Evolutionary conservation across 37 sponge, comb jelly and placozoan species (phyloP).

Genomic region (Halisarca cf. caerulea): DNA sequence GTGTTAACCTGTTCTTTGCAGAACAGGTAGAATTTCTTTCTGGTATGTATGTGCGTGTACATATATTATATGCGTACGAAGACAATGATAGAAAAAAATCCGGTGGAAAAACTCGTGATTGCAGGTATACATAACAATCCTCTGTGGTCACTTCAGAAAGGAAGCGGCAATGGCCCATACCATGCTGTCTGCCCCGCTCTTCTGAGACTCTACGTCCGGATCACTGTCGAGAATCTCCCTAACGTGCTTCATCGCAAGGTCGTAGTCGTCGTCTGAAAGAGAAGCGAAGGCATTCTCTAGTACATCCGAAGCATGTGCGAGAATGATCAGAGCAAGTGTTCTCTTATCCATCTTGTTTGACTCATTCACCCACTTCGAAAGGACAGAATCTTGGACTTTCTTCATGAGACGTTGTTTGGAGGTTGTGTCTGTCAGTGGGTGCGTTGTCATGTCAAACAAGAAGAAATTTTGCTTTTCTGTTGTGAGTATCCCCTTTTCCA

Average conservation of each 20-base stretch:
- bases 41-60: too few relatives aligned
- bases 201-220: constrained; percentile 90
- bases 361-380: constrained; percentile 93
- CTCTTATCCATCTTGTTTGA: constrained; percentile 90
- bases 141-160: constrained; percentile 93
- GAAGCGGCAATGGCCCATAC: constrained; percentile 93
- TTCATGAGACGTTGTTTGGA: constrained; percentile 90
- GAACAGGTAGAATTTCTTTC: too few relatives aligned
- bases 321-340: constrained; percentile 80
- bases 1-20: too few relatives aligned
- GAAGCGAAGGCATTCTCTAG: constrained; percentile 95
- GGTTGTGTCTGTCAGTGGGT: constrained; percentile 89
- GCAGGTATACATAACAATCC: too few relatives aligned
- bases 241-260: constrained; percentile 96
- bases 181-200: constrained; percentile 72
- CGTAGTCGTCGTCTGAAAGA: constrained; percentile 96
- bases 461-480: constrained; percentile 99
- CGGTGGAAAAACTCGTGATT: too few relatives aligned
- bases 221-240: constrained; percentile 88
- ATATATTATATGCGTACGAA: too few relatives aligned
- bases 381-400: constrained; percentile 92
- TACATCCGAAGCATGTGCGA: constrained; percentile 96
- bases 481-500: constrained; percentile 97
- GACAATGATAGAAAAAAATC: too few relatives aligned
- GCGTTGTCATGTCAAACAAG: constrained; percentile 99